A percentile compares a stretch with the other conserved stretches of the same genome.
phyloP scores from a whole-genome alignment of 92 coral and sea anemone species.

The Zoanthus solanderi region DNA sequence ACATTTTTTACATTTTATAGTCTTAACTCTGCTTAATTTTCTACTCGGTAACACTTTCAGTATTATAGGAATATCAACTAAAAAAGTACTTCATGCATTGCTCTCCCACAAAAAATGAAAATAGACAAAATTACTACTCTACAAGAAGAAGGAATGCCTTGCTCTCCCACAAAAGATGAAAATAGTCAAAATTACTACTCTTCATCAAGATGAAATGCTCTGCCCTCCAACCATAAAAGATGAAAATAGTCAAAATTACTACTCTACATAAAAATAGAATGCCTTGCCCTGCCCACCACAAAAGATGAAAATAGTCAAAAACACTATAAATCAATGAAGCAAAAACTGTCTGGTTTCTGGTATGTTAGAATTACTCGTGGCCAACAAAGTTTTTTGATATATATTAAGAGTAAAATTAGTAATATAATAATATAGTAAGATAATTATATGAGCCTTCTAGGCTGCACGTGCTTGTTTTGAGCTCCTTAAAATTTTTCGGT shows the following conservation, averaged over 20 bases:
- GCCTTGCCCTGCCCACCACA: neutral
- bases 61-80: neutral
- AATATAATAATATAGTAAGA: too few species aligned
- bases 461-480: too few species aligned
- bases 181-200: neutral
- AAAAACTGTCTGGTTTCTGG: too few species aligned
- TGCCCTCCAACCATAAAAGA: neutral
- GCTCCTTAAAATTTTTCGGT: too few species aligned
- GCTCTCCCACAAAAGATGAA: neutral
- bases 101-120: neutral
- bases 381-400: too few species aligned
- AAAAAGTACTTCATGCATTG: neutral
- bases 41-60: neutral
- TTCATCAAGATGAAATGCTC: neutral
- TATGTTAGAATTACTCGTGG: too few species aligned
- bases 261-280: neutral
- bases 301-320: neutral
- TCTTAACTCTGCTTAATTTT: neutral
- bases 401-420: too few species aligned
- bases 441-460: too few species aligned
- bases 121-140: too few species aligned
- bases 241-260: neutral
- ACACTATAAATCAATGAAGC: neutral
- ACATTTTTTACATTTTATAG: slow-evolving; percentile 4
- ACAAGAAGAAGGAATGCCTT: too few species aligned